Evolutionary conservation across 2,797 vertebrate species (phyloP), one percentile per base, ranked within the genome.

Genomic region (Linurgus olivaceus): DNA sequence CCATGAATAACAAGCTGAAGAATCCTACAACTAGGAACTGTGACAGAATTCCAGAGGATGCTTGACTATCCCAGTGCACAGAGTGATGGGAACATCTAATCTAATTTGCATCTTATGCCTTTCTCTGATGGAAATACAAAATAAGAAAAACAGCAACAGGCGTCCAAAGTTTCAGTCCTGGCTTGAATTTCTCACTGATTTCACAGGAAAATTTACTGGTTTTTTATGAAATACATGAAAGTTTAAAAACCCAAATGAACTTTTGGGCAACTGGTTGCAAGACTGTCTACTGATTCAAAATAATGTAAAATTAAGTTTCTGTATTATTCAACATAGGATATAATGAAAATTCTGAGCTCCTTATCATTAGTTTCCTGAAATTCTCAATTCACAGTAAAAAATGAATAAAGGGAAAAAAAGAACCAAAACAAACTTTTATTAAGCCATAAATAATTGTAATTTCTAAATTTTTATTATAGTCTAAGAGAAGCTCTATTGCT

Each of bases 101-200:
- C 28, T 61, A 50, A 70, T 78, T 54, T 78, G 7, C 23, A 59
- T 31, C 17, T 75, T 48, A 55, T 4, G 6, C 28, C n/a, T 90
- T 82, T 35, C 40, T 96, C 4, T 38, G 65, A 59, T 44, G 35
- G 35, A 90, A 85, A 58, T 47, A 50, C 9, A 52, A 91, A 77
- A 33, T 20, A 62, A 62, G 11, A 65, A 75, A 67, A 74, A 38
- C 2, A 3, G 17, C 38, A 59, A 10, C 20, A 25, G 25, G 11
- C 1, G 4, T 68, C 38, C 44, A n/a, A 51, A 75, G 4, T 82
- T 91, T 73, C 59, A 76, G 0, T 61, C 38, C 21, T 38, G 44
- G 42, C 3, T 86, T 81, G 19, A 72, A 68, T 81, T 80, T 65
- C 51, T 62, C n/a, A 23, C 14, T 48, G 29, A 40, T 80, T 93